These are phyloP conservation scores for Alouatta palliata DNA, from an alignment of 2,113 vertebrate genomes.

Conservation along the genomic window DNA sequence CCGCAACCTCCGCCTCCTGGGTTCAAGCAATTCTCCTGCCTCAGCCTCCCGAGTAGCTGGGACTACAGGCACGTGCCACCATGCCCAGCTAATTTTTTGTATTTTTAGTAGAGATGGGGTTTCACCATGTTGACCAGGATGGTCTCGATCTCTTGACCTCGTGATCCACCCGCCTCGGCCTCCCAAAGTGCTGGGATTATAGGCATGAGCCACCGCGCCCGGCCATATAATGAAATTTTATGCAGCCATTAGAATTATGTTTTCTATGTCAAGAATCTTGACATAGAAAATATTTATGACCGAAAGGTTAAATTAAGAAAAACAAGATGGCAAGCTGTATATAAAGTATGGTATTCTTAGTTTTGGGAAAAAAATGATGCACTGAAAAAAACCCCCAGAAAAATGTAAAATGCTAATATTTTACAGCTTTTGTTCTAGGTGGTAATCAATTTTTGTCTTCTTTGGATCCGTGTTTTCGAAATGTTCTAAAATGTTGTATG, in stretches of 20 bases:
- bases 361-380: slow-evolving; percentile 10
- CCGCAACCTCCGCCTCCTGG: no score
- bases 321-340: not conserved
- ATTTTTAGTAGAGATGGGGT: no score
- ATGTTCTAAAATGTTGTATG: not conserved
- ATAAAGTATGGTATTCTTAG: not conserved
- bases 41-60: no score
- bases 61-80: no score
- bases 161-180: no score
- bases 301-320: not conserved
- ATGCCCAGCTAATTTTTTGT: no score
- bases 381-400: not conserved
- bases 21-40: no score
- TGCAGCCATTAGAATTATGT: not conserved
- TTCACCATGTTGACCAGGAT: no score
- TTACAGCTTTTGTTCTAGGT: slow-evolving; percentile 20
- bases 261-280: not conserved
- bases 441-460: slow-evolving; percentile 1
- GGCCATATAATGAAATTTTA: not conserved
- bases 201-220: no score
- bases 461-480: not conserved
- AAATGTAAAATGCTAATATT: not conserved
- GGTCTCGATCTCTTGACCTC: no score
- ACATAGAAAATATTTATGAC: not conserved
- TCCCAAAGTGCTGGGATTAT: no score